A percentile compares a stretch with the other conserved stretches of the same genome.
phyloP scores from a whole-genome alignment of 2,113 vertebrate genomes.

The Vulpes ferrilata region DNA sequence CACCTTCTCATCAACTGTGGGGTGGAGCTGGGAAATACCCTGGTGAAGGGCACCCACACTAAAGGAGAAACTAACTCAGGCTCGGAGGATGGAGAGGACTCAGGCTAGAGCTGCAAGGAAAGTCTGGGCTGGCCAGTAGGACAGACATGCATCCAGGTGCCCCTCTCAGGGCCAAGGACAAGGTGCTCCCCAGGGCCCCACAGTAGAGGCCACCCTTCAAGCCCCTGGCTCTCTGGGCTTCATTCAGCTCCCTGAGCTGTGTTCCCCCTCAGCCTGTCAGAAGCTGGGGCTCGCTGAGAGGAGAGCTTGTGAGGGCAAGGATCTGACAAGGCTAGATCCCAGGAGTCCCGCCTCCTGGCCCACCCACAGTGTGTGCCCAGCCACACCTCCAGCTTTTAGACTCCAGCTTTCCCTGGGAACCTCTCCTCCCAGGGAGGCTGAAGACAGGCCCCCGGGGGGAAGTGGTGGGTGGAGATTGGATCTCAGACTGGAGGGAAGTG shows the following conservation, averaged over 20 bases:
- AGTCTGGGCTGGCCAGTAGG: background rate
- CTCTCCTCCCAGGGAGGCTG: constrained; percentile 47
- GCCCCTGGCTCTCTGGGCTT: background rate
- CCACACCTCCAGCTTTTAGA: constrained; percentile 33
- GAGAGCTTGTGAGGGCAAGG: no score
- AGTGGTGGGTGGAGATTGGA: background rate
- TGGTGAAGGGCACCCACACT: background rate
- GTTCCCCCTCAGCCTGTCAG: background rate
- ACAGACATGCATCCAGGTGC: background rate
- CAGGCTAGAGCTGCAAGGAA: background rate
- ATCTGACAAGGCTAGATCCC: background rate
- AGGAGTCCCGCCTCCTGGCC: background rate
- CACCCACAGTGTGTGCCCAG: background rate
- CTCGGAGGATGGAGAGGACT: background rate
- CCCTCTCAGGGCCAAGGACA: background rate
- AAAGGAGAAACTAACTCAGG: constrained; percentile 8
- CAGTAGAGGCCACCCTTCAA: background rate
- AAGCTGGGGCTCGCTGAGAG: no score
- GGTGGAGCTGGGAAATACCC: background rate
- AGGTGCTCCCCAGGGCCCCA: background rate
- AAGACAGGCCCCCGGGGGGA: constrained; percentile 28
- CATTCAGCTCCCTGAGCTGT: background rate
- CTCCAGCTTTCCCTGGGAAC: constrained; percentile 62
- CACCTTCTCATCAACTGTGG: background rate
- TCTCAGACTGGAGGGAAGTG: background rate